Percentiles rank a stretch among this genome's conserved stretches.
phyloP scores from a whole-genome alignment of 2,797 vertebrate species.

The Alca torda region DNA sequence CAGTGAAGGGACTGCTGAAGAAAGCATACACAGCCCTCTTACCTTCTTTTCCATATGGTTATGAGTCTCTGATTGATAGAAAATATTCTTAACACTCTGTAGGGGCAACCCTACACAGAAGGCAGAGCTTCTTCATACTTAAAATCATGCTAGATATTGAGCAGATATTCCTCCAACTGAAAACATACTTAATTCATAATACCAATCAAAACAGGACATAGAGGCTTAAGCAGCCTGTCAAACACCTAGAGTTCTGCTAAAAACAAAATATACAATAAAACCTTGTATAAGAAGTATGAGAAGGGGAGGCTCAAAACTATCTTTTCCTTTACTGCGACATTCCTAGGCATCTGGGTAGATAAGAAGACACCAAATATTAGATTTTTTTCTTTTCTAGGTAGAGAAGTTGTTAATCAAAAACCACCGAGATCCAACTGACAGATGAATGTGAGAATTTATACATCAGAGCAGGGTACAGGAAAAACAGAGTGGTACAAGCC shows the following conservation, averaged over 20 bases:
- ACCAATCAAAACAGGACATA: background rate
- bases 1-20: background rate
- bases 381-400: background rate
- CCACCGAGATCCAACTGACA: background rate
- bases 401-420: background rate
- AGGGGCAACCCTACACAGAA: background rate
- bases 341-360: background rate
- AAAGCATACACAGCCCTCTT: background rate
- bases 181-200: background rate
- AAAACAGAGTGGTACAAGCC: background rate
- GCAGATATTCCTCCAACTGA: background rate
- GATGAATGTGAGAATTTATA: background rate
- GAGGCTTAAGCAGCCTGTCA: background rate
- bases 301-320: background rate
- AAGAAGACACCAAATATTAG: background rate
- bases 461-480: background rate
- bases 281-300: background rate
- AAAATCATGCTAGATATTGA: background rate
- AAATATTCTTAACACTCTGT: background rate
- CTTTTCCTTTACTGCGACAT: background rate
- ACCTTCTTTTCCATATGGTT: background rate
- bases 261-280: background rate
- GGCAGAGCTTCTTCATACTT: background rate
- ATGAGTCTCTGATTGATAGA: background rate
- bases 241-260: background rate